phyloP scores from a whole-genome alignment of 2,797 vertebrate genomes.

The Coendou prehensilis region DNA sequence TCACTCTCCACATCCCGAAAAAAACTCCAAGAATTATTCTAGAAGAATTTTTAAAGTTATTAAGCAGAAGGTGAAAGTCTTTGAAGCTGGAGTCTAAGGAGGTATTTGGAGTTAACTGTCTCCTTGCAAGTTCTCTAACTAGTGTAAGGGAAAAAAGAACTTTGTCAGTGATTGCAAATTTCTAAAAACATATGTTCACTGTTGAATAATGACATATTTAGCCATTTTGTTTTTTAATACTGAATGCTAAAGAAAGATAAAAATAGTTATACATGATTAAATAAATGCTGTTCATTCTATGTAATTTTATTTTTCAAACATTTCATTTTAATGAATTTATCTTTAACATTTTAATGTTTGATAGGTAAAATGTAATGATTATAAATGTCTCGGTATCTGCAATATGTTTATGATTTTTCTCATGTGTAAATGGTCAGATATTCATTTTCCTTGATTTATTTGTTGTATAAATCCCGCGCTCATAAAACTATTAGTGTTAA shows the following conservation, averaged over 20 bases:
- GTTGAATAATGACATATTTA: background rate
- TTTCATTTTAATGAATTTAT: background rate
- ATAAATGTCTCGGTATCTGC: background rate
- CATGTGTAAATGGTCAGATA: background rate
- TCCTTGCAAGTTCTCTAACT: background rate
- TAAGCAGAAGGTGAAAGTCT: background rate
- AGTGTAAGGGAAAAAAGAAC: background rate
- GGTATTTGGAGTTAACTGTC: background rate
- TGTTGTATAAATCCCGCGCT: background rate
- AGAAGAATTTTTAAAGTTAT: background rate
- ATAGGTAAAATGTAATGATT: background rate
- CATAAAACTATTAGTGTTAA: background rate
- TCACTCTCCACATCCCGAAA: background rate
- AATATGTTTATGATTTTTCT: slow-evolving; percentile 45
- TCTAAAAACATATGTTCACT: background rate
- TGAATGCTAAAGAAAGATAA: background rate
- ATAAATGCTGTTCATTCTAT: background rate
- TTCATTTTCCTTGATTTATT: slow-evolving; percentile 27
- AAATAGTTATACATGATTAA: background rate
- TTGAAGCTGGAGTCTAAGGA: background rate
- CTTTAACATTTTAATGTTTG: slow-evolving; percentile 44
- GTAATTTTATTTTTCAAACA: slow-evolving; percentile 12
- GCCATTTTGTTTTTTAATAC: background rate
- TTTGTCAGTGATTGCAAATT: background rate
- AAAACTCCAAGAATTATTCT: background rate